A percentile compares a stretch with the other conserved stretches of the same genome.
phyloP scores from a whole-genome alignment of 2,113 vertebrate genomes.

The Apaloderma vittatum region DNA sequence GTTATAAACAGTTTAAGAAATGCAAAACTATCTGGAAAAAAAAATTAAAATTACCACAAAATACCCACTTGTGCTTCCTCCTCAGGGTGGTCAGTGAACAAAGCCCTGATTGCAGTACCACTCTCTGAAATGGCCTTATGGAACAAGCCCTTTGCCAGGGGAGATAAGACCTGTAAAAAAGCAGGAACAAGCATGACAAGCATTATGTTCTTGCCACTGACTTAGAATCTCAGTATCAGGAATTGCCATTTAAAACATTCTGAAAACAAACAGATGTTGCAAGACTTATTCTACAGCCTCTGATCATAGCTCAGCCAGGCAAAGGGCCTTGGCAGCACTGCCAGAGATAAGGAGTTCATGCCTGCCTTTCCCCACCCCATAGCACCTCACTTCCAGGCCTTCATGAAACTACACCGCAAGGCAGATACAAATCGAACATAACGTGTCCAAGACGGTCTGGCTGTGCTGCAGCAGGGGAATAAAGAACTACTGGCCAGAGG shows the following conservation, averaged over 20 bases:
- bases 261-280: not conserved
- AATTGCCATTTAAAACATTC: not conserved
- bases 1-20: not conserved
- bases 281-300: not conserved
- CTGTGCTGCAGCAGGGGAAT: not conserved
- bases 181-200: not conserved
- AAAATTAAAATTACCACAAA: not conserved
- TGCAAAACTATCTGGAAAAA: not conserved
- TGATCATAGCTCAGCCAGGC: not conserved
- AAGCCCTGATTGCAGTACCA: not conserved
- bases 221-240: not conserved
- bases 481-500: not conserved
- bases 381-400: not conserved
- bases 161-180: conserved; percentile 82
- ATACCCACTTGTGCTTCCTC: not conserved
- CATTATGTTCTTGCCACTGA: not conserved
- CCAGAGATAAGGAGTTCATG: not conserved
- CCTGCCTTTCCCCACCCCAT: not conserved
- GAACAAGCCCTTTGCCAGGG: conserved; percentile 82
- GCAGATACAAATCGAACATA: accelerated
- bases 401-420: not conserved
- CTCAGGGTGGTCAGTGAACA: conserved; percentile 13
- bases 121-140: conserved; percentile 88
- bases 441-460: not conserved
- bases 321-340: not conserved